A percentile compares a stretch with the other conserved stretches of the same genome.
Evolutionary conservation across 2,888 invertebrate genomes (phyloP).

Genomic region (Ectobius pallidus): DNA sequence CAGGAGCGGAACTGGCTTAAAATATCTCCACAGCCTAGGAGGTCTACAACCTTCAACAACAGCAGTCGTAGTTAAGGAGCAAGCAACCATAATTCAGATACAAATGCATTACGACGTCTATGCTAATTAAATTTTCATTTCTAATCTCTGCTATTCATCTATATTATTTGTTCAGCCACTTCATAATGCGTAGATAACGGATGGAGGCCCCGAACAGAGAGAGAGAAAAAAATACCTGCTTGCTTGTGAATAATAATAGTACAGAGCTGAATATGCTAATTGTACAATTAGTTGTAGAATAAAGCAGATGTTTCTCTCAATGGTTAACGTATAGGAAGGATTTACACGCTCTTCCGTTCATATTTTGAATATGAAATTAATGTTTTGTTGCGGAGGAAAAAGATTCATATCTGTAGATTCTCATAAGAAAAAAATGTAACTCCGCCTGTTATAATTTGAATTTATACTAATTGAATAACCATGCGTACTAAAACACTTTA

Average conservation of each 20-base stretch:
- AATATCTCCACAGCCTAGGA: background rate
- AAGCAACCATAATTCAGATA: background rate
- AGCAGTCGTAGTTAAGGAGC: background rate
- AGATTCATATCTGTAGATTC: background rate
- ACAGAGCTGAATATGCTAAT: background rate
- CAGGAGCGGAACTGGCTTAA: background rate
- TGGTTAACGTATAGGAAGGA: background rate
- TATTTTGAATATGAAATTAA: background rate
- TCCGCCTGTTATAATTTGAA: no score
- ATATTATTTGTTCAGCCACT: constrained; percentile 11
- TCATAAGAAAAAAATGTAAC: background rate
- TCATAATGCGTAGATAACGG: background rate
- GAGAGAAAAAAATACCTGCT: background rate
- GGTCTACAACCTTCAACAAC: constrained; percentile 28
- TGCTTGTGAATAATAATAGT: background rate
- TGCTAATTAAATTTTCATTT: constrained; percentile 23
- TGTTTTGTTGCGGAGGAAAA: background rate
- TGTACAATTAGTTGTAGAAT: background rate
- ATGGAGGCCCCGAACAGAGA: no score
- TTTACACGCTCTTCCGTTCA: background rate
- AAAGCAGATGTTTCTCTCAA: background rate
- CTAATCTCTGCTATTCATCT: constrained; percentile 7
- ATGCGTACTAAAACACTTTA: no score
- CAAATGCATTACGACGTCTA: constrained; percentile 3
- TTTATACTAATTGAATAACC: no score